Evolutionary conservation across 1,140 invertebrate genomes (phyloP), one percentile per base, ranked within the genome.

Genomic region (Caenorhabditis remanei): DNA sequence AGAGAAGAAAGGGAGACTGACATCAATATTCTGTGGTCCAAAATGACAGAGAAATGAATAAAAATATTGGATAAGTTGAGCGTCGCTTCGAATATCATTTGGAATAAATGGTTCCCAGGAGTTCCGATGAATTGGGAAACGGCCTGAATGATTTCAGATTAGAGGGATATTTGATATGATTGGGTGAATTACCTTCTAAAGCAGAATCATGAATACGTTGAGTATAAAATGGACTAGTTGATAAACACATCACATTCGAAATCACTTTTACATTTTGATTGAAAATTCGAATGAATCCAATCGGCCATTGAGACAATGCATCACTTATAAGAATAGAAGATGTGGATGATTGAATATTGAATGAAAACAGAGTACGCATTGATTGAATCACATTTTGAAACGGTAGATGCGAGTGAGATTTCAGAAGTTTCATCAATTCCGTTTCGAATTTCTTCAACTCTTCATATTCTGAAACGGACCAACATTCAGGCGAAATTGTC

Each of bases 21-120:
- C 67, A 65, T 55, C 58, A 46, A 85, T 48, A 50, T 85, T 41
- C 41, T 85, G 85, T 40, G 85, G 85, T 50, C 85, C 85, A 53
- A 85, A 85, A 32, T 85, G 85, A 24, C 65, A 24, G 46, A 85
- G 85, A 16, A 85, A 67, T 13, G 53, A 40, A 24, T 21, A 9
- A 3, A 46, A n/a, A 67, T 85, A 85, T 43, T 85, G 63, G 16
- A 79, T 55, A 14, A 85, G 50, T 63, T 85, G 85, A 50, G 46
- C 40, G 14, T 85, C 85, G 19, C 63, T 71, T 5, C 85, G 85
- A 53, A 85, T 85, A 2, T 85, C 85, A 40, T 58, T 32, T 2
- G 85, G 85, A 24, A 67, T 40, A 2, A 56, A 55, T 13, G 63
- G 85, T 50, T 85, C 85, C 85, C 85, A 85, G 6, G 41, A 46